phyloP scores from a whole-genome alignment of 2,113 vertebrate genomes.

The Motacilla alba region DNA sequence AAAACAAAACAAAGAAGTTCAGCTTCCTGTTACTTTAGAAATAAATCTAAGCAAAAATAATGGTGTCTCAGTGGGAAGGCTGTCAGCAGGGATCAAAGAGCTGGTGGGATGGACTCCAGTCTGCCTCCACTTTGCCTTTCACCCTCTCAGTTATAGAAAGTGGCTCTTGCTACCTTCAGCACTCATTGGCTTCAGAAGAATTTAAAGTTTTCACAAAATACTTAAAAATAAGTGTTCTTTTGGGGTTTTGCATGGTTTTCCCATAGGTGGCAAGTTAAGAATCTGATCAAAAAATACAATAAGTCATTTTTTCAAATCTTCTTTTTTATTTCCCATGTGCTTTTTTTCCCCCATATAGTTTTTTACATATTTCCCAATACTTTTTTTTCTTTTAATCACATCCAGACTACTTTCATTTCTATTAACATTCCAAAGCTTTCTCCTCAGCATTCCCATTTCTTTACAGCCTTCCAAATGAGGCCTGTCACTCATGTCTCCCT shows the following conservation, averaged over 20 bases:
- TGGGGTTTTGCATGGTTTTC: neutral
- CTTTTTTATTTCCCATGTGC: neutral
- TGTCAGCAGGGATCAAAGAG: neutral
- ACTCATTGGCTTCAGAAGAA: neutral
- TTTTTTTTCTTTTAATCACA: neutral
- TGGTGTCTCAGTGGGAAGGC: neutral
- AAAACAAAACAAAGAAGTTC: neutral
- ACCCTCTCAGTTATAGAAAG: neutral
- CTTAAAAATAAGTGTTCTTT: neutral
- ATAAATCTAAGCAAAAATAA: neutral
- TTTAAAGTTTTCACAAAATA: neutral
- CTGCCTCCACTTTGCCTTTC: neutral
- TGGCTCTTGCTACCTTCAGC: rapidly evolving
- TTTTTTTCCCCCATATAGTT: no score
- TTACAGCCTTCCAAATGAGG: neutral
- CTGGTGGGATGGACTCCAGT: neutral
- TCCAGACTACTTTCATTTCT: neutral
- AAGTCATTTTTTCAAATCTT: neutral
- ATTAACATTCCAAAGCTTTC: neutral
- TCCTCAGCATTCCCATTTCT: neutral
- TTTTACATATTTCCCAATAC: neutral
- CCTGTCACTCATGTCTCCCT: neutral
- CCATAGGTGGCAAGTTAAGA: neutral
- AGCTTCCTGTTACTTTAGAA: neutral
- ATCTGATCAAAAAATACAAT: neutral